Percentiles rank a stretch among this genome's conserved stretches.
These are phyloP conservation scores for Ochlodes sylvanus DNA, from an alignment of 2,888 invertebrate genomes.

Conservation along the genomic window DNA sequence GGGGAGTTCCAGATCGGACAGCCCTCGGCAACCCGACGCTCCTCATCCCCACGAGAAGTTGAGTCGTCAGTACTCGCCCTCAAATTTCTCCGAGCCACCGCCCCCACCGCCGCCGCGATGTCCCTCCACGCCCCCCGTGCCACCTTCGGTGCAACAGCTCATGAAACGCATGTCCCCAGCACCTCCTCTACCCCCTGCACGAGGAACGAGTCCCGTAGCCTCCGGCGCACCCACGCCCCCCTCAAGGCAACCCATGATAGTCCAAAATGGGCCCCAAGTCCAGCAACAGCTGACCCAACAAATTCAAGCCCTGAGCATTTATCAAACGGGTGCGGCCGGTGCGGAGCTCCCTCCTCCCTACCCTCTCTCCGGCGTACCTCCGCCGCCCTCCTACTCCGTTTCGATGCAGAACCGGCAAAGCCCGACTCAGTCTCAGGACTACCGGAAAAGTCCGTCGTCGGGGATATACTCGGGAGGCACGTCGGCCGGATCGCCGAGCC, in stretches of 20 bases:
- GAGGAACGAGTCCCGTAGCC: conserved; percentile 90
- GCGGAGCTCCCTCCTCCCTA: conserved; percentile 89
- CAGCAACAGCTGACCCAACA: conserved; percentile 95
- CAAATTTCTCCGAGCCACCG: conserved; percentile 86
- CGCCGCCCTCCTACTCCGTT: conserved; percentile 93
- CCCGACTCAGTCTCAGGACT: conserved; percentile 92
- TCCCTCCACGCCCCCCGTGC: conserved; percentile 88
- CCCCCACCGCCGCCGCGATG: conserved; percentile 91
- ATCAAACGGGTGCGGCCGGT: conserved; percentile 86
- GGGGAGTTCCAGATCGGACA: conserved; percentile 95
- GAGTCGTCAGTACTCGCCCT: conserved; percentile 90
- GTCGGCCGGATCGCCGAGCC: conserved; percentile 93
- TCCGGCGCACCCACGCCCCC: conserved; percentile 86
- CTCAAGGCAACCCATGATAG: conserved; percentile 91
- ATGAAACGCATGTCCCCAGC: conserved; percentile 88
- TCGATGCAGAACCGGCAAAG: conserved; percentile 95
- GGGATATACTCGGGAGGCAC: conserved; percentile 94
- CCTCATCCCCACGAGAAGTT: conserved; percentile 87
- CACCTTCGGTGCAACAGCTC: conserved; percentile 85
- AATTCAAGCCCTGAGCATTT: conserved; percentile 93
- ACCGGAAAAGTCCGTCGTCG: conserved; percentile 93
- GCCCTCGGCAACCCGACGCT: conserved; percentile 89
- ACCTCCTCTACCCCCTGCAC: conserved; percentile 86
- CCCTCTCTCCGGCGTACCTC: conserved; percentile 87
- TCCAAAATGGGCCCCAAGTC: conserved; percentile 91